Evolutionary conservation across 2,888 invertebrate genomes (phyloP), one percentile per base, ranked within the genome.

Genomic region (Chalcis sispes): DNA sequence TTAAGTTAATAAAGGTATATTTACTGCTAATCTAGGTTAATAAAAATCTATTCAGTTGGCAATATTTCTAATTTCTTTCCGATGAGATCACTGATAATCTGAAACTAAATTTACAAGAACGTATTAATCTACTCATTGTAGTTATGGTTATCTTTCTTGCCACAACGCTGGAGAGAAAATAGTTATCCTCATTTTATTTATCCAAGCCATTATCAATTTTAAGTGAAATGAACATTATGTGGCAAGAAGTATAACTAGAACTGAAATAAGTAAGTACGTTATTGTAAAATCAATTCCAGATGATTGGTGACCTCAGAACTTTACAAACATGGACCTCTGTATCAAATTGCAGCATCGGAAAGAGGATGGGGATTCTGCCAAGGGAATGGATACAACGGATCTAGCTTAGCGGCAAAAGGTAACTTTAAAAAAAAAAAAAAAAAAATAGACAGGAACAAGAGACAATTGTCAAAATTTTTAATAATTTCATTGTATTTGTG

Each of bases 261-360:
- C 36, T 59, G 40, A 27, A 32, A 58, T 59, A 66, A 61, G 70
- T 72, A 62, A 72, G 56, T 67, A 50, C 72, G 70, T 69, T 58
- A 52, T 77, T 72, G 77, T 77, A 77, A 77, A 77, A 73, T 77
- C 18, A 73, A 73, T 77, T 73, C 54, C 77, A 77, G 72, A 77
- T 72, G 69, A 73, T 73, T 59, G 77, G 77, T 73, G 72, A 77
- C 69, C 72, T 73, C 64, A 73, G 59, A 73, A 73, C 77, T 29
- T 73, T 73, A 73, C 72, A 77, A 77, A 77, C 72, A 69, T 65
- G 77, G 72, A 73, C 64, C 59, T 77, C 72, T 73, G 46, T 77
- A 74, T 74, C 73, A 77, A 74, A 74, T 77, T 77, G 74, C 74
- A 75, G 77, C 77, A 48, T 72, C 77, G 77, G 77, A 77, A 69